Conservation (phyloP, 2,797 vertebrate genomes). For the Poeciliopsis paucimaculata region DNA sequence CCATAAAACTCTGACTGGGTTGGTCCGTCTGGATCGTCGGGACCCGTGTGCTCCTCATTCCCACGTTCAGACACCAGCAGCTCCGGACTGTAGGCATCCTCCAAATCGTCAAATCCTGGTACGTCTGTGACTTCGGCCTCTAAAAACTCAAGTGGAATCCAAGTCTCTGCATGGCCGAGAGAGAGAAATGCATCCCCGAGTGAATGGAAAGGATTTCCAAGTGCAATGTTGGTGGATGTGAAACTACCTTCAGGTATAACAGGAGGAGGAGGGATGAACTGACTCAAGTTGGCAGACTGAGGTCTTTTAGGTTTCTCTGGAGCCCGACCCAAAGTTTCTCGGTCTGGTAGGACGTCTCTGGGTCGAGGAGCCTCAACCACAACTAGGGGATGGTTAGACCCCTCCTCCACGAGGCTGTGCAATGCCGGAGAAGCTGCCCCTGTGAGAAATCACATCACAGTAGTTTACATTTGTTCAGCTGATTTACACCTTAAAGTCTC, state of each 20-base stretch:
- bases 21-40: conserved; percentile 11
- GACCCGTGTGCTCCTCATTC: conserved; percentile 4
- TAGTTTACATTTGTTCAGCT: background rate
- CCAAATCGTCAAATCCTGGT: conserved; percentile 45
- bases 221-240: conserved; percentile 8
- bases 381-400: conserved; percentile 8
- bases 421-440: conserved; percentile 48
- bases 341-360: conserved; percentile 70
- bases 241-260: conserved; percentile 28
- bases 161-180: conserved; percentile 20
- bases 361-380: conserved; percentile 63
- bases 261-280: conserved; percentile 35
- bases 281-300: conserved; percentile 50
- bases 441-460: conserved; percentile 28
- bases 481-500: conserved; percentile 1
- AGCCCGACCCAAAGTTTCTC: conserved; percentile 60
- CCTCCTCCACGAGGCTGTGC: conserved; percentile 28
- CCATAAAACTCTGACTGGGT: conserved; percentile 9
- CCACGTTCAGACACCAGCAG: conserved; percentile 33
- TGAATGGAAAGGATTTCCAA: background rate
- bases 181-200: background rate
- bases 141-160: conserved; percentile 45
- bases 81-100: conserved; percentile 29
- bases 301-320: conserved; percentile 79
- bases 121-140: conserved; percentile 18